Base-by-base conservation (phyloP, 2,797 vertebrate species). In the Phaenicophaeus curvirostris region DNA sequence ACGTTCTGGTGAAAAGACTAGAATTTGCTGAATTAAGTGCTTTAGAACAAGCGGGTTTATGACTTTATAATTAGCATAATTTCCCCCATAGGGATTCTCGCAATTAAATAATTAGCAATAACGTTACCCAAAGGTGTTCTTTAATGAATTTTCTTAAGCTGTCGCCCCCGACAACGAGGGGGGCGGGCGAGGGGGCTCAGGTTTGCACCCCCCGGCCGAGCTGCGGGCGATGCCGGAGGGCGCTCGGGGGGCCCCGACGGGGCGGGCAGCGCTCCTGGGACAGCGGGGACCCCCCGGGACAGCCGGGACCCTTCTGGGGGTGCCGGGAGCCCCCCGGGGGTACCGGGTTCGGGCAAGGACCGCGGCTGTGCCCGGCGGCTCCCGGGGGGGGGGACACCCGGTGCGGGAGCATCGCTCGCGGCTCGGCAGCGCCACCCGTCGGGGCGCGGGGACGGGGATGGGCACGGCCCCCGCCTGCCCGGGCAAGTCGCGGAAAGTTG, bases 381-480 rank as follows among this genome's bases (percentile, higher is more conserved):
- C 42, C 42, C 42, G 15, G 42, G 42, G 42, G 16, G 42, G 42
- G 13, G 42, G 42, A 42, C n/a, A 16, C 42, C 42, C 42, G 42
- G 42, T 16, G 15, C 42, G 42, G 13, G 42, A 15, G 42, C 42
- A 18, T 44, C 54, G 66, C 85, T 83, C 95, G 97, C 94, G 95
- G 99, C 99, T 99, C 99, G 98, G 98, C 98, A 98, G 99, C 99
- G 98, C 99, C 99, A 98, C 99, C 99, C 98, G 96, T 98, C 98
- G 99, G 98, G 98, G 96, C 97, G 96, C 93, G 30, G 91, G 46
- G 46, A 48, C 21, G 20, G 21, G 46, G 46, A 23, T 48, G 25
- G 80, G 68, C 75, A 30, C 27, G 53, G 58, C 50, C 20, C 23
- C 44, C 4, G 63, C 54, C 15, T 19, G 50, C 4, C 37, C n/a